Conservation (phyloP, 1,140 invertebrate genomes). For the Hycleus cichorii region DNA sequence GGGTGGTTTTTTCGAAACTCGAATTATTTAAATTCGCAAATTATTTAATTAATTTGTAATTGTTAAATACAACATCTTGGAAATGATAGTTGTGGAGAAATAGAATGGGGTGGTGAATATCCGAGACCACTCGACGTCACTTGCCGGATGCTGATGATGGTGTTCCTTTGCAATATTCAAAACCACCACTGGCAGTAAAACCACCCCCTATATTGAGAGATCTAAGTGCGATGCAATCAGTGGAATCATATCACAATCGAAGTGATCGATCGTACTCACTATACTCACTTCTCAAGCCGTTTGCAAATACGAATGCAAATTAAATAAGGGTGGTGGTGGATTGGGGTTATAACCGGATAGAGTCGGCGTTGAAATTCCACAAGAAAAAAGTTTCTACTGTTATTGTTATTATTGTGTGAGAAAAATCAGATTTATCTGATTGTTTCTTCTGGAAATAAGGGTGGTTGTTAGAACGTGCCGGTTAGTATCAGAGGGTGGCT, state of each 20-base stretch:
- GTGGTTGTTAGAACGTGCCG: slow-evolving; percentile 3
- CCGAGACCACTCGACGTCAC: slow-evolving; percentile 27
- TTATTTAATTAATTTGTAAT: no score
- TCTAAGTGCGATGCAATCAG: slow-evolving; percentile 23
- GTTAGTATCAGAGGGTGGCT: background rate
- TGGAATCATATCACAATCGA: slow-evolving; percentile 19
- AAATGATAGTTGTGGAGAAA: background rate
- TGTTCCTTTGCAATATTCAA: no score
- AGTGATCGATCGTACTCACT: slow-evolving; percentile 7
- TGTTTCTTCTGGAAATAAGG: no score
- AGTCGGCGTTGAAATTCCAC: no score
- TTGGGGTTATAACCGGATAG: no score
- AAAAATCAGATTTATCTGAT: no score
- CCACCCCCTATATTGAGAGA: slow-evolving; percentile 18
- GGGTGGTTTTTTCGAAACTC: no score
- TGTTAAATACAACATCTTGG: no score
- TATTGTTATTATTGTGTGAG: no score
- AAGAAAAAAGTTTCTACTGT: no score
- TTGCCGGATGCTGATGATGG: slow-evolving; percentile 22
- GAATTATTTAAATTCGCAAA: no score
- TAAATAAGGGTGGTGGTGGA: background rate
- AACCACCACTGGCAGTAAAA: no score
- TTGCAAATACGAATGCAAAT: slow-evolving; percentile 1
- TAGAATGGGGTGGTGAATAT: slow-evolving; percentile 17
- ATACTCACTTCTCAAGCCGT: background rate